A percentile compares a stretch with the other conserved stretches of the same genome.
Conservation (phyloP, 1,140 invertebrate species). For the Phthorimaea operculella region DNA sequence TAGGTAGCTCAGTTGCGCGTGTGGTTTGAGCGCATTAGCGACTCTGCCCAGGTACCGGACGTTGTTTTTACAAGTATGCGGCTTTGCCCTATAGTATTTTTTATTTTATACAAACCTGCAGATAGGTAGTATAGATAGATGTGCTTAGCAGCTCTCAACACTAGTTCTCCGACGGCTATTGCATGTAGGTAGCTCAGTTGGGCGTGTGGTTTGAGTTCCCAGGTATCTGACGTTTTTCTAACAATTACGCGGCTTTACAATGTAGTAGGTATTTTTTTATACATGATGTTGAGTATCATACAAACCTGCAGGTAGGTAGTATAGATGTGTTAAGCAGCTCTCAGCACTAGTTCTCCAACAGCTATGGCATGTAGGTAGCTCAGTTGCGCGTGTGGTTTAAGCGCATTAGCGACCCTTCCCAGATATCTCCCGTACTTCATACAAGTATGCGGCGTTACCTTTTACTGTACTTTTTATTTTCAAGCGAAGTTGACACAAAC, state of each 20-base stretch:
- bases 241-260: no score
- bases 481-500: no score
- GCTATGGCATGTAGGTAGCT: constrained; percentile 90
- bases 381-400: constrained; percentile 82
- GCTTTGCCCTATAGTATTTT: constrained; percentile 89
- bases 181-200: constrained; percentile 88
- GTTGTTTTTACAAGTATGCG: constrained; percentile 96
- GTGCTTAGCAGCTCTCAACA: constrained; percentile 91
- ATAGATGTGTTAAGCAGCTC: constrained; percentile 94
- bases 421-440: constrained; percentile 98
- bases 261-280: no score
- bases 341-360: constrained; percentile 85
- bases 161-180: constrained; percentile 88
- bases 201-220: constrained; percentile 86
- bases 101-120: constrained; percentile 84
- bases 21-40: constrained; percentile 79
- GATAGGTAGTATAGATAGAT: constrained; percentile 89
- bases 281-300: no score
- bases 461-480: no score
- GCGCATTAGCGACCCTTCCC: constrained; percentile 84
- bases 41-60: constrained; percentile 95
- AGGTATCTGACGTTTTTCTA: no score
- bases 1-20: constrained; percentile 87
- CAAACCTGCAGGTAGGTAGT: constrained; percentile 89
- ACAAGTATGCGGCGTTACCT: no score